Conservation (phyloP, 2,888 invertebrate species). For the Leptinotarsa rubiginosa region DNA sequence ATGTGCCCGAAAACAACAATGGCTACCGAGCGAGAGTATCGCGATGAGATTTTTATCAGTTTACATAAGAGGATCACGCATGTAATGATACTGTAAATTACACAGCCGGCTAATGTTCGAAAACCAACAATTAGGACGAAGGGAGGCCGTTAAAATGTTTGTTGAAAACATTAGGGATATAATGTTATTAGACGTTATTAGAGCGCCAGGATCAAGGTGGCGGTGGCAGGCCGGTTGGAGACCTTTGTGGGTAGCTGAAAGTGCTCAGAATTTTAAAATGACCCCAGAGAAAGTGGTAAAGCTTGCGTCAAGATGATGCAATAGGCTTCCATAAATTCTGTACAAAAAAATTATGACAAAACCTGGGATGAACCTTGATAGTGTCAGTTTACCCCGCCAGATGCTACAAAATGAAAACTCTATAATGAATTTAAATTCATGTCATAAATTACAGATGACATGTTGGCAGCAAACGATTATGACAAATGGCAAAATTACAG, state of each 20-base stretch:
- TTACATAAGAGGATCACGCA: constrained; percentile 61
- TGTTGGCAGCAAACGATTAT: no score
- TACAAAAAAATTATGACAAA: no score
- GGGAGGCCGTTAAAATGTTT: constrained; percentile 42
- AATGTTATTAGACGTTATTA: constrained; percentile 6
- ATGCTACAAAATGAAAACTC: no score
- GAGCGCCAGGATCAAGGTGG: not conserved
- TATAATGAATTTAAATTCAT: no score
- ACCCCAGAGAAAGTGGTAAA: no score
- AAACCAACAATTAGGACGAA: constrained; percentile 58
- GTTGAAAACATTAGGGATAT: constrained; percentile 25
- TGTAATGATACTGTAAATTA: constrained; percentile 63
- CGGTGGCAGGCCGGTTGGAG: not conserved
- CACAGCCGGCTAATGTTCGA: constrained; percentile 56
- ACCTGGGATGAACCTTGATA: no score
- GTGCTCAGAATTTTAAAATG: not conserved
- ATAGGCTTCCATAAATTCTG: no score
- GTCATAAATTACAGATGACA: no score
- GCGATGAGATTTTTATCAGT: constrained; percentile 61
- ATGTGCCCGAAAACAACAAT: constrained; percentile 58
- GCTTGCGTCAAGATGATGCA: no score
- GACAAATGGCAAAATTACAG: no score
- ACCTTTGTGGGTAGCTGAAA: not conserved
- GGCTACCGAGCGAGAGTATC: constrained; percentile 52
- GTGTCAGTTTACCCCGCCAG: no score